Base-by-base conservation (phyloP, 2,797 vertebrate genomes). In the Chelmon rostratus region DNA sequence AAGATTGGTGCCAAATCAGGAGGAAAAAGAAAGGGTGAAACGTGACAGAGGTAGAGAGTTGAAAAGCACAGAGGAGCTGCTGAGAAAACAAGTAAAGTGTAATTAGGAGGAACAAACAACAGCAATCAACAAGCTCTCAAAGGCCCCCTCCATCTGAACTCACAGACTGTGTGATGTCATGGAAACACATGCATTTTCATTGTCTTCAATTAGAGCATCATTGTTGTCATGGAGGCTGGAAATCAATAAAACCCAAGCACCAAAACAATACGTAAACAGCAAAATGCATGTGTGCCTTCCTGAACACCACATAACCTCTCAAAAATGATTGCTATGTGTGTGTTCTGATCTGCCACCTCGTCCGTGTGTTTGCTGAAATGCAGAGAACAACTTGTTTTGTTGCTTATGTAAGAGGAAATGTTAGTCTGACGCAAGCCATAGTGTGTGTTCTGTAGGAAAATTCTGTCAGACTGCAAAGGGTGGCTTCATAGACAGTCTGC, bases 51-150 rank as follows among this genome's bases (percentile, higher is more conserved):
- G 33, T 53, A 25, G 33, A 19, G 28, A n/a, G 21, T n/a, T 1
- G 2, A 31, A 68, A 68, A 52, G 46, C 44, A 49, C 21, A 31
- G 44, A 49, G 4, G 53, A 72, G 57, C 57, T 40, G 50, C 49
- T 33, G 56, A 62, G 21, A 70, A 62, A 50, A 33, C 28, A 72
- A 77, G 44, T 53, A 58, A 15, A 5, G 21, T 18, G 49, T 56
- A 72, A 80, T 79, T 56, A 68, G 38, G 18, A 71, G 33, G 57
- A 74, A 66, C 57, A 69, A 73, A 76, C 63, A 73, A n/a, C 37
- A 23, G 65, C 65, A 52, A 77, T 79, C 76, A 79, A 64, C 65
- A 73, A 64, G 44, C 67, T 76, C 53, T 73, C 18, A n/a, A 31
- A 68, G 28, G 57, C 35, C 40, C 53, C 52, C 44, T 63, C 21